Conservation (phyloP, 2,888 invertebrate species). For the Epsilonema sp. region DNA sequence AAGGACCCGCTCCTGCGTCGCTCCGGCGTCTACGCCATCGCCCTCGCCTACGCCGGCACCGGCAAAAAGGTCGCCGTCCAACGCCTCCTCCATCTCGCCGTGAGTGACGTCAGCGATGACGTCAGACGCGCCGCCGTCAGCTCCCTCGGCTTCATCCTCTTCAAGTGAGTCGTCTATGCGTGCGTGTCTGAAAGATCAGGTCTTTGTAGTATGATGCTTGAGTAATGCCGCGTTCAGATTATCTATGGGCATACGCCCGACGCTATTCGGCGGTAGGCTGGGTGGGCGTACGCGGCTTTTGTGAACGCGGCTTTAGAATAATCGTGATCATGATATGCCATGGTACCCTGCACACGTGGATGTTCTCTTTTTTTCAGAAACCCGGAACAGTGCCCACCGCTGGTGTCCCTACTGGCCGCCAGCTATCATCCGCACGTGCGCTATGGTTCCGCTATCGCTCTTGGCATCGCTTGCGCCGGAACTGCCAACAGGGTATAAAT, state of each 20-base stretch:
- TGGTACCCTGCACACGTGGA: too few species aligned
- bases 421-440: conserved; percentile 98
- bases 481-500: conserved; percentile 56
- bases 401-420: conserved; percentile 85
- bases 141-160: conserved; percentile 87
- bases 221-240: too few species aligned
- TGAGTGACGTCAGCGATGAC: conserved; percentile 94
- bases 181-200: too few species aligned
- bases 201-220: too few species aligned
- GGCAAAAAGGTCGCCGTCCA: conserved; percentile 91
- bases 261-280: too few species aligned
- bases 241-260: too few species aligned
- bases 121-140: conserved; percentile 94
- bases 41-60: conserved; percentile 78
- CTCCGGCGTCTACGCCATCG: conserved; percentile 54
- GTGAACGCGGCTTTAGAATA: too few species aligned
- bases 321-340: too few species aligned
- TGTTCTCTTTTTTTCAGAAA: conserved; percentile 42
- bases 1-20: conserved; percentile 37
- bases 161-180: conserved; percentile 42
- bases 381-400: conserved; percentile 81
- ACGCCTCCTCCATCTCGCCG: conserved; percentile 78
- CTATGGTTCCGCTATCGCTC: conserved; percentile 95
- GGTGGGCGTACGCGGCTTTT: too few species aligned
- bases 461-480: conserved; percentile 95